A percentile compares a stretch with the other conserved stretches of the same genome.
These are phyloP conservation scores for Brachionus angularis DNA, from an alignment of 1,140 invertebrate genomes.

Conservation along the genomic window DNA sequence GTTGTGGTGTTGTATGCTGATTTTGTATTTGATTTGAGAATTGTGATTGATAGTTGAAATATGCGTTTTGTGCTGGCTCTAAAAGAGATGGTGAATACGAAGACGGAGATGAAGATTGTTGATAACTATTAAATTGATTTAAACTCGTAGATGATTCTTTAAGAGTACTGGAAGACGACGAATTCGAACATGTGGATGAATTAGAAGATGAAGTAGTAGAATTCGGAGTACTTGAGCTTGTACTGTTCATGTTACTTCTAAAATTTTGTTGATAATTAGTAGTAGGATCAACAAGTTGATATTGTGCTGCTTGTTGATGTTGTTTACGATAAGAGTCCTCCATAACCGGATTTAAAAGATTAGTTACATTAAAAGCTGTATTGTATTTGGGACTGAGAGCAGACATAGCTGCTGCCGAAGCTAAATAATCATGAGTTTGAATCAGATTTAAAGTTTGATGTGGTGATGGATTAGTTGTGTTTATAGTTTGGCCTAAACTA, in stretches of 20 bases:
- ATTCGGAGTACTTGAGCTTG: neutral
- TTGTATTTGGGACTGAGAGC: constrained; percentile 41
- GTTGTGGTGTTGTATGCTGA: neutral
- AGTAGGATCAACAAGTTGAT: neutral
- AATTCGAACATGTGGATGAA: too few relatives aligned
- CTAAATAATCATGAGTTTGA: constrained; percentile 33
- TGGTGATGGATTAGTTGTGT: too few relatives aligned
- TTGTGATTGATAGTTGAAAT: constrained; percentile 16
- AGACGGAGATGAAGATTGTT: neutral
- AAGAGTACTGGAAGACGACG: neutral
- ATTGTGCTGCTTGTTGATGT: neutral
- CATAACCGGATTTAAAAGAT: constrained; percentile 28
- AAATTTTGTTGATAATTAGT: neutral
- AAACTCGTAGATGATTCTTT: too few relatives aligned
- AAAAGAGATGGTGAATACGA: neutral
- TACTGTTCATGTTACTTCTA: constrained; percentile 33
- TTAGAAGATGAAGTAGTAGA: constrained; percentile 13
- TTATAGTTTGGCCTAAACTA: too few relatives aligned
- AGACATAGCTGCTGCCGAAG: constrained; percentile 1
- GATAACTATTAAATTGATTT: too few relatives aligned
- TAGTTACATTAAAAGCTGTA: constrained; percentile 38
- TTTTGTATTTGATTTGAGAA: neutral
- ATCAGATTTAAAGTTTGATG: constrained; percentile 20
- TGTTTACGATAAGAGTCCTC: constrained; percentile 39
- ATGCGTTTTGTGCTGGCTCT: constrained; percentile 11